Evolutionary conservation across 1,140 invertebrate genomes (phyloP).

Genomic region (Octopus sinensis): DNA sequence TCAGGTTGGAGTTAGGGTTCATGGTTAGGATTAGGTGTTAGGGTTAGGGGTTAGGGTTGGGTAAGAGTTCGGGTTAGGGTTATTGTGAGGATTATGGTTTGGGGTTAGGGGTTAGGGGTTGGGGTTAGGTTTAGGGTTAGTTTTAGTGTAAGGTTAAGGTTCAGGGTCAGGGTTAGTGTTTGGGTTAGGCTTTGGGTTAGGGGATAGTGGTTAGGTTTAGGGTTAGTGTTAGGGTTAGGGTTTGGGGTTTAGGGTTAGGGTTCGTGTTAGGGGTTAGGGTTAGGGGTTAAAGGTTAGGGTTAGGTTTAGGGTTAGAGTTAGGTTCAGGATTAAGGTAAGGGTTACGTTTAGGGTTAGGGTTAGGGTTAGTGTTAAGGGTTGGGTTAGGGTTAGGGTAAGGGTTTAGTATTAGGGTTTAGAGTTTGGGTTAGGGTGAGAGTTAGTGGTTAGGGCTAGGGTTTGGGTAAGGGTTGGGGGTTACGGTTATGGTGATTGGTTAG

Average conservation of each 20-base stretch:
- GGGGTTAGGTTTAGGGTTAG: background rate
- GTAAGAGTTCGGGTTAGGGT: background rate
- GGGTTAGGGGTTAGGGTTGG: background rate
- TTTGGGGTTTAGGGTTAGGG: background rate
- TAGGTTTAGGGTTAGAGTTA: background rate
- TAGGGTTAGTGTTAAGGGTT: background rate
- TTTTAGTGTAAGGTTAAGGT: background rate
- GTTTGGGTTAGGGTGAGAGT: background rate
- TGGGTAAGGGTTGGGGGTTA: background rate
- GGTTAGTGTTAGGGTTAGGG: background rate
- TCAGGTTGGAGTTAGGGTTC: too few species aligned
- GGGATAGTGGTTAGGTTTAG: background rate
- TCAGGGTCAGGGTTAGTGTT: background rate
- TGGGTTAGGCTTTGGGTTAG: background rate
- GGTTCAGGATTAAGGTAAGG: background rate
- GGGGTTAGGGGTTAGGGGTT: background rate
- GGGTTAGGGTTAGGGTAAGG: background rate
- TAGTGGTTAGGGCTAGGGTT: background rate
- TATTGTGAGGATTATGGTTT: background rate
- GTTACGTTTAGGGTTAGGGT: background rate
- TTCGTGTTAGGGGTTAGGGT: background rate
- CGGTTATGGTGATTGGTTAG: background rate
- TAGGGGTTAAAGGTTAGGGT: background rate
- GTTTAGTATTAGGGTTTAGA: background rate
- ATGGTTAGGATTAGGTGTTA: background rate